Evolutionary conservation across 2,888 invertebrate species (phyloP), one percentile per base, ranked within the genome.

Genomic region (Prosopocoilus inquinatus): DNA sequence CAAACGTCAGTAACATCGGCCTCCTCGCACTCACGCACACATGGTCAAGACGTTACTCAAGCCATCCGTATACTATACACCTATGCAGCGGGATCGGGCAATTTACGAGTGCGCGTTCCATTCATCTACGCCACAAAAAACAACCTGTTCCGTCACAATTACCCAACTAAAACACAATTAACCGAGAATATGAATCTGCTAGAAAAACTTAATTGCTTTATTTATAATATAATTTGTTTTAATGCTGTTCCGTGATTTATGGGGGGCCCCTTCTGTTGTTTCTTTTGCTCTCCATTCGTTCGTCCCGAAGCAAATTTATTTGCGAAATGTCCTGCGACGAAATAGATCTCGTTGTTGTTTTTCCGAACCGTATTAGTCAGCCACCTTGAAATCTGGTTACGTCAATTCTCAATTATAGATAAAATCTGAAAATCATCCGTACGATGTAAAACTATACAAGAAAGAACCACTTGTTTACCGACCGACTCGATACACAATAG

Each of bases 1-100:
- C 61, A 63, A 64, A 63, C 55, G 62, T 58, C 63, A 55, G 41
- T 59, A 60, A 60, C 56, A 54, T 53, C 58, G 57, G 50, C 56
- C 57, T 61, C 47, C 49, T 58, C 57, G 54, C 58, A 58, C 50
- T 50, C 53, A 52, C 45, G 47, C 53, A 43, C 53, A 44, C 48
- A 48, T 48, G 48, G 44, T 48, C 43, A 53, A 48, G 15, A 53
- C 36, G 32, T 41, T 47, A 53, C 47, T 48, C 32, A 47, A 48
- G 47, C 43, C 41, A 47, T 47, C 38, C 43, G 43, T 12, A 36
- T 46, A n/a, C n/a, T n/a, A n/a, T 45, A 28, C 43, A 47, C 12
- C 41, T 47, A 48, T 28, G 47, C 53, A 15, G 33, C 47, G 41
- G 35, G 39, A 16, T 53, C 47, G n/a, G 28, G 33, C 47, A 52